phyloP scores from a whole-genome alignment of 2,797 vertebrate genomes.

The Sebastiscus albofasciatus region DNA sequence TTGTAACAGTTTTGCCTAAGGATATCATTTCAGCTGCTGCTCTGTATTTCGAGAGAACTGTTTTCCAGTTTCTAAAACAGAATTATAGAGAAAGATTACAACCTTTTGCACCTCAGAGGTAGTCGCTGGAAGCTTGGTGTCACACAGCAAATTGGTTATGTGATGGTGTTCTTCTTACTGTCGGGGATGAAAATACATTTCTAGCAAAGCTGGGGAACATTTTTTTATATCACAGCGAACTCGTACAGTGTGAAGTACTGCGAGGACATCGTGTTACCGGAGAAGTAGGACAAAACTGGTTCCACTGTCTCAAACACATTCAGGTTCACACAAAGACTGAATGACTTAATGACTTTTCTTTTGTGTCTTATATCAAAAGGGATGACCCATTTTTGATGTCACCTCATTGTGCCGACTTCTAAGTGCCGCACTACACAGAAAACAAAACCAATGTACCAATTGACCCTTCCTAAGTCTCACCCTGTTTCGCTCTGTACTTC shows the following conservation, averaged over 20 bases:
- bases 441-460: background rate
- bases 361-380: slow-evolving; percentile 1
- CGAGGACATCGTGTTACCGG: background rate
- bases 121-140: background rate
- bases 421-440: background rate
- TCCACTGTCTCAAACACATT: background rate
- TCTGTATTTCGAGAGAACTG: slow-evolving; percentile 7
- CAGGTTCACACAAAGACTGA: slow-evolving; percentile 11
- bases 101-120: slow-evolving; percentile 9
- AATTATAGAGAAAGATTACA: slow-evolving; percentile 3
- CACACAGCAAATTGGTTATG: slow-evolving; percentile 24
- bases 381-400: background rate
- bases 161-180: background rate
- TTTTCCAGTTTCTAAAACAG: slow-evolving; percentile 26
- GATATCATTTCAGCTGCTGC: slow-evolving; percentile 3
- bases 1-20: slow-evolving; percentile 8
- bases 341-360: background rate
- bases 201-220: slow-evolving; percentile 6
- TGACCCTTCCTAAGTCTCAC: too few species aligned
- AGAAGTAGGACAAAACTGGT: background rate
- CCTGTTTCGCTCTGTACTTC: too few species aligned
- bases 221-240: slow-evolving; percentile 3
- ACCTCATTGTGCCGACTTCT: background rate
- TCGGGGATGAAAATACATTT: slow-evolving; percentile 33
- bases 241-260: background rate